These are phyloP conservation scores for Rhagoletis zephyria DNA, from an alignment of 1,140 invertebrate genomes.

Conservation along the genomic window DNA sequence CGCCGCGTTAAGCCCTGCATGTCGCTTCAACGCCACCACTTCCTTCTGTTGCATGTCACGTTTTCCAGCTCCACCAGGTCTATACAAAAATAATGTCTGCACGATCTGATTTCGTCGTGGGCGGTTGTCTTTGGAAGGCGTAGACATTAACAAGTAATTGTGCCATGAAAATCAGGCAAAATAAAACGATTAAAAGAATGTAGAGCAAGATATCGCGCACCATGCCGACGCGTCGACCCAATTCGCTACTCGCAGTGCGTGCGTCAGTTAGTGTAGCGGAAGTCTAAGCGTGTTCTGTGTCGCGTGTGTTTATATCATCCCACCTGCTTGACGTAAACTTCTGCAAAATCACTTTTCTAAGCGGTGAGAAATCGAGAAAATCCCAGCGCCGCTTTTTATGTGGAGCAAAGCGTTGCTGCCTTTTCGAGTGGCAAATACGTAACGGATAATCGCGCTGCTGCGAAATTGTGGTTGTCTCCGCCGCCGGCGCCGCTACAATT, in stretches of 20 bases:
- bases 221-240: conserved; percentile 58
- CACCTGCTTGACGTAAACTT: no score
- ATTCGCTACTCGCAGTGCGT: not conserved
- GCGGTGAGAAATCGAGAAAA: not conserved
- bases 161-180: conserved; percentile 73
- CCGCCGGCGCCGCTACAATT: not conserved
- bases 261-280: not conserved
- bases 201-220: conserved; percentile 72
- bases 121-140: conserved; percentile 70
- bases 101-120: conserved; percentile 66
- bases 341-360: not conserved
- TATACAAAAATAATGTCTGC: conserved; percentile 72
- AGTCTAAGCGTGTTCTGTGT: not conserved
- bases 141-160: conserved; percentile 73
- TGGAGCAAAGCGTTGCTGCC: not conserved
- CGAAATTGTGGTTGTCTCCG: not conserved
- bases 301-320: not conserved
- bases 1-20: not conserved
- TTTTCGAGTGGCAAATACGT: not conserved
- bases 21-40: not conserved
- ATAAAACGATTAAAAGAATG: conserved; percentile 72
- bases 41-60: not conserved
- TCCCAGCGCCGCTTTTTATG: not conserved
- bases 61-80: not conserved
- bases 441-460: not conserved